These are phyloP conservation scores for Agonum fuliginosum DNA, from an alignment of 2,888 invertebrate genomes.

Conservation along the genomic window DNA sequence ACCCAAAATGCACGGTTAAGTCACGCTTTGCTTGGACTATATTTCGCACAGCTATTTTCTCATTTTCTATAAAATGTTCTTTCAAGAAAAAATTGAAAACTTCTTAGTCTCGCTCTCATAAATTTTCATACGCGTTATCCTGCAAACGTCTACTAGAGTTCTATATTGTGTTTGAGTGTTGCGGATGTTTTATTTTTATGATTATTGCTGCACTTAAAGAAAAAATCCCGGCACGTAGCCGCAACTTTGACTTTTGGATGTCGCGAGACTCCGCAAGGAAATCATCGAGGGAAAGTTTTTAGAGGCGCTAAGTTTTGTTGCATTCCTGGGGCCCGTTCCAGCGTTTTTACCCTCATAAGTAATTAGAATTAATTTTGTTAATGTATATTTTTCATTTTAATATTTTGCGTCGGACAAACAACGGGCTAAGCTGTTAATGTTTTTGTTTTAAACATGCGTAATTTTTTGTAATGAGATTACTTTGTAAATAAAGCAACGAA, in stretches of 20 bases:
- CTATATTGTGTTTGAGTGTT: slow-evolving; percentile 30
- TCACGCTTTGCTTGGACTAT: no score
- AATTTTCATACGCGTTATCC: slow-evolving; percentile 53
- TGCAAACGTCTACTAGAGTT: slow-evolving; percentile 36
- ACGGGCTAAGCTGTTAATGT: no score
- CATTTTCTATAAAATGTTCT: slow-evolving; percentile 35
- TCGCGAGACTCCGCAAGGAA: slow-evolving; percentile 35
- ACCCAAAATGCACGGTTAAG: no score
- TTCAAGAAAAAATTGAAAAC: slow-evolving; percentile 39
- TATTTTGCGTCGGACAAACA: no score
- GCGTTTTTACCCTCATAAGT: neutral
- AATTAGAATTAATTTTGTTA: neutral
- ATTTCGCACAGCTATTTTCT: no score
- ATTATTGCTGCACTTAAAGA: slow-evolving; percentile 54
- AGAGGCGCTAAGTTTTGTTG: slow-evolving; percentile 16
- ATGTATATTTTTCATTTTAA: neutral
- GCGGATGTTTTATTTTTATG: slow-evolving; percentile 55
- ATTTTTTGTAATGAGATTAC: no score
- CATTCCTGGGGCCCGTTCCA: neutral
- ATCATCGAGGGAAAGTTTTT: slow-evolving; percentile 43
- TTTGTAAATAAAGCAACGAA: no score
- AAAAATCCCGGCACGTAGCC: slow-evolving; percentile 34
- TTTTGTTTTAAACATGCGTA: no score
- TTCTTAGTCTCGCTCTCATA: slow-evolving; percentile 20
- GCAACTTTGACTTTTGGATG: slow-evolving; percentile 16